phyloP scores from a whole-genome alignment of 2,113 vertebrate species.

The Copsychus sechellarum region DNA sequence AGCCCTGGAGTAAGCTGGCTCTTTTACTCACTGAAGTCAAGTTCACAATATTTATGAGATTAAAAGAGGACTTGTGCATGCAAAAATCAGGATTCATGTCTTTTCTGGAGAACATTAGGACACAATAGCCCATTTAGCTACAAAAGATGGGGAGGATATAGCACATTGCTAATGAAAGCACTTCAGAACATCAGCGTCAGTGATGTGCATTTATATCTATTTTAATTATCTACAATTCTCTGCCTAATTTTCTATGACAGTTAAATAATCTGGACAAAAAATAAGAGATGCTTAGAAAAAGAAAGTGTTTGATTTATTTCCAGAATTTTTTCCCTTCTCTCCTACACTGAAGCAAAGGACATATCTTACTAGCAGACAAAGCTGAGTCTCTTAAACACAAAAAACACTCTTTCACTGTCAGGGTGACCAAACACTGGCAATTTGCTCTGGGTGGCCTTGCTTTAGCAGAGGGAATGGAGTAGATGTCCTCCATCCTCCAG shows the following conservation, averaged over 20 bases:
- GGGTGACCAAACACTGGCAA: neutral
- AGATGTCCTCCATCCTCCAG: neutral
- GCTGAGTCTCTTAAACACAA: neutral
- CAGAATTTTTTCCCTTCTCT: neutral
- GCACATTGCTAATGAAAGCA: neutral
- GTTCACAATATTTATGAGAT: constrained; percentile 6
- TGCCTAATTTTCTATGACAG: neutral
- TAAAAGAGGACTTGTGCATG: neutral
- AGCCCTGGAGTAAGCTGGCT: neutral
- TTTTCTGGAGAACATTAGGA: constrained; percentile 1
- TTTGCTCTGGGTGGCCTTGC: neutral
- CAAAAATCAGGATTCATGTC: neutral
- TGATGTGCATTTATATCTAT: neutral
- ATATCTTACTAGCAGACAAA: neutral
- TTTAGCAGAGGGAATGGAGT: neutral
- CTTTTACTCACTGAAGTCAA: neutral
- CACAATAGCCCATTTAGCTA: constrained; percentile 6
- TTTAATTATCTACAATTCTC: constrained; percentile 19
- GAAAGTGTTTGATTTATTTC: neutral
- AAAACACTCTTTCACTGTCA: neutral
- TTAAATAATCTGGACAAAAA: constrained; percentile 29
- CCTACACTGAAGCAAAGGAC: neutral
- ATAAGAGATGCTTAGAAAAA: neutral
- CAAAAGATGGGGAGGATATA: neutral
- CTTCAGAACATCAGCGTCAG: neutral